These are phyloP conservation scores for Andrena haemorrhoa DNA, from an alignment of 2,888 invertebrate genomes.

Conservation along the genomic window DNA sequence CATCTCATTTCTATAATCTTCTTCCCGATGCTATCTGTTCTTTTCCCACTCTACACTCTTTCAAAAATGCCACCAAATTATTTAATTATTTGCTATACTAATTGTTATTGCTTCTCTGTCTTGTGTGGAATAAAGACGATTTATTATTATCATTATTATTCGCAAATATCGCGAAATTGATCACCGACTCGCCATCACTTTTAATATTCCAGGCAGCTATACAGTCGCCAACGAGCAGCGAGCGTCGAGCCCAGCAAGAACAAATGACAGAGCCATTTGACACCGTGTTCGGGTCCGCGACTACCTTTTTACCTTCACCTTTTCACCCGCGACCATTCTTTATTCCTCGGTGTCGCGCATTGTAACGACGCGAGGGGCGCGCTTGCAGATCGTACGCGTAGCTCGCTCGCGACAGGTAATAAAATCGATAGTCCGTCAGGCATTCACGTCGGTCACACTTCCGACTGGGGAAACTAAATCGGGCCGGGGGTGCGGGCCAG, in stretches of 20 bases:
- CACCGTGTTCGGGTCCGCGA: slow-evolving; percentile 13
- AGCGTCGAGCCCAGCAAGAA: slow-evolving; percentile 17
- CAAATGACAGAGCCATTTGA: slow-evolving; percentile 50
- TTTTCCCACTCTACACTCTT: too few relatives aligned
- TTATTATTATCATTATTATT: too few relatives aligned
- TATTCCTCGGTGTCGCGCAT: slow-evolving; percentile 51
- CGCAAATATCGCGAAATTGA: too few relatives aligned
- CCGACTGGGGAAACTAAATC: slow-evolving; percentile 61
- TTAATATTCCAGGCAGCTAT: too few relatives aligned
- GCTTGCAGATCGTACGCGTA: slow-evolving; percentile 35
- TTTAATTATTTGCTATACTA: too few relatives aligned
- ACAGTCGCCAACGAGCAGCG: slow-evolving; percentile 19
- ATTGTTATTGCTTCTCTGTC: too few relatives aligned
- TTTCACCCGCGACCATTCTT: slow-evolving; percentile 44
- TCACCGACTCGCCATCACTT: too few relatives aligned
- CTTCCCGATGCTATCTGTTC: too few relatives aligned
- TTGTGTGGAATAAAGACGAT: too few relatives aligned
- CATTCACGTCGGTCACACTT: slow-evolving; percentile 54
- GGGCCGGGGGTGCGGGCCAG: slow-evolving; percentile 29
- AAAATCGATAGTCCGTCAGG: slow-evolving; percentile 60
- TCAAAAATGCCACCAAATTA: too few relatives aligned
- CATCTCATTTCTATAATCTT: too few relatives aligned
- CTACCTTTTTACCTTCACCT: slow-evolving; percentile 5
- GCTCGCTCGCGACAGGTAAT: slow-evolving; percentile 52
- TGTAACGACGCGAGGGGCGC: slow-evolving; percentile 42